phyloP scores from a whole-genome alignment of 2,113 vertebrate species.

The Loxodonta africana region DNA sequence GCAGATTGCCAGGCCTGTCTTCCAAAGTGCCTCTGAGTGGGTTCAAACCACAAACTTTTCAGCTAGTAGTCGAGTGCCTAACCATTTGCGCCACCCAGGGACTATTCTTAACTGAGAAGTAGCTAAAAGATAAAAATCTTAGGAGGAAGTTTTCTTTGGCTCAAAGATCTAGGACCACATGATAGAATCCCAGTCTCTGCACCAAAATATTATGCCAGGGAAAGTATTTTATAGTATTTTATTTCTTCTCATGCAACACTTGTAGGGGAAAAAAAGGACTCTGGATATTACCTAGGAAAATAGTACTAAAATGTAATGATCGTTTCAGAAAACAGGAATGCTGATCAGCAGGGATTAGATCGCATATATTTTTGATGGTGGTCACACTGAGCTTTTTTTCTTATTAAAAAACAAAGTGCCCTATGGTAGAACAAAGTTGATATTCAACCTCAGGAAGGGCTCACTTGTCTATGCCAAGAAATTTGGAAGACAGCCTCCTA shows the following conservation, averaged over 20 bases:
- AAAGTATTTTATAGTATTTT: not conserved
- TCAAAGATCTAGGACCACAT: slow-evolving; percentile 25
- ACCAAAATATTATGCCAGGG: slow-evolving; percentile 29
- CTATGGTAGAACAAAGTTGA: not conserved
- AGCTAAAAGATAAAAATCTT: slow-evolving; percentile 44
- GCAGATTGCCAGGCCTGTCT: too few relatives aligned
- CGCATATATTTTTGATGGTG: not conserved
- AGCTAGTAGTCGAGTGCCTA: too few relatives aligned
- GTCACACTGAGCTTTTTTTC: not conserved
- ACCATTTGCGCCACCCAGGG: not conserved
- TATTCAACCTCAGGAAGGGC: not conserved
- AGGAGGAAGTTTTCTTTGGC: not conserved
- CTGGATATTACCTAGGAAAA: not conserved
- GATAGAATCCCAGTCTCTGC: not conserved
- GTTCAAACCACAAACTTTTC: too few relatives aligned
- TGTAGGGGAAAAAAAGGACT: not conserved
- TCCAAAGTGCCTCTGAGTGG: too few relatives aligned
- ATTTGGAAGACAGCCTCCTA: too few relatives aligned
- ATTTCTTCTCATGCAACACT: slow-evolving; percentile 7
- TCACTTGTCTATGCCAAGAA: too few relatives aligned
- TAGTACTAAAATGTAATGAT: slow-evolving; percentile 33
- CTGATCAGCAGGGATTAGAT: not conserved
- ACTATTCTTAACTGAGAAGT: not conserved
- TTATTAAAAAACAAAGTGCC: not conserved
- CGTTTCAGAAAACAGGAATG: slow-evolving; percentile 24